These are phyloP conservation scores for Haliclona indistincta DNA, from an alignment of 37 sponge, comb jelly and placozoan genomes.

Conservation along the genomic window DNA sequence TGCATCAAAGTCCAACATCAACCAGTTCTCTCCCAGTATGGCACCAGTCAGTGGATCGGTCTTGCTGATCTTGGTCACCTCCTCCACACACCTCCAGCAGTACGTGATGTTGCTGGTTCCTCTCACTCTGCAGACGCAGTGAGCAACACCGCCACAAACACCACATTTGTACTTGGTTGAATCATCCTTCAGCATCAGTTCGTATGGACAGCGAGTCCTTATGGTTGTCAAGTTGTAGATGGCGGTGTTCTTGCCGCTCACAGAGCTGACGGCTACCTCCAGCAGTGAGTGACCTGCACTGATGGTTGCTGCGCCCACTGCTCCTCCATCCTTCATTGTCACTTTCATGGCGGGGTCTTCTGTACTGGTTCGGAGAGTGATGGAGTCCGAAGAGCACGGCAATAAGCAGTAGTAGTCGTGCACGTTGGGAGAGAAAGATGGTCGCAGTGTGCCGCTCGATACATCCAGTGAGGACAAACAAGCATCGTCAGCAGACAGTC, in stretches of 20 bases:
- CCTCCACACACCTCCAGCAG: slow-evolving; percentile 70
- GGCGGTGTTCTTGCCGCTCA: slow-evolving; percentile 47
- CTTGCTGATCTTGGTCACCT: slow-evolving; percentile 82
- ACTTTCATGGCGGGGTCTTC: slow-evolving; percentile 72
- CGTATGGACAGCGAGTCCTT: slow-evolving; percentile 31
- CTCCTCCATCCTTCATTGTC: slow-evolving; percentile 35
- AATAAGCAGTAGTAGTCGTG: slow-evolving; percentile 66
- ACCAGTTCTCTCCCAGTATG: slow-evolving; percentile 69
- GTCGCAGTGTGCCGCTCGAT: slow-evolving; percentile 62
- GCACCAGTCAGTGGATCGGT: slow-evolving; percentile 72
- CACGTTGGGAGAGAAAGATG: slow-evolving; percentile 67
- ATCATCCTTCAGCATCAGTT: slow-evolving; percentile 16
- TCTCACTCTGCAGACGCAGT: slow-evolving; percentile 47
- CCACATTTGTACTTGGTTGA: slow-evolving; percentile 39
- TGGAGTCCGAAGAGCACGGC: slow-evolving; percentile 36
- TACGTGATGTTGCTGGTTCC: slow-evolving; percentile 25
- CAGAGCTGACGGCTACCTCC: slow-evolving; percentile 59
- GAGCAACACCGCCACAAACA: slow-evolving; percentile 60
- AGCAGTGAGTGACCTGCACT: slow-evolving; percentile 58
- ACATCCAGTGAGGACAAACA: slow-evolving; percentile 68
- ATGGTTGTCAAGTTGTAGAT: slow-evolving; percentile 57
- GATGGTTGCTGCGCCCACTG: slow-evolving; percentile 54
- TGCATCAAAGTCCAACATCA: slow-evolving; percentile 24
- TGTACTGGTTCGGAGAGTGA: slow-evolving; percentile 61
- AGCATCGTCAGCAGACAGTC: slow-evolving; percentile 86